These are phyloP conservation scores for Zeugodacus cucurbitae DNA, from an alignment of 1,140 invertebrate genomes.

Conservation along the genomic window DNA sequence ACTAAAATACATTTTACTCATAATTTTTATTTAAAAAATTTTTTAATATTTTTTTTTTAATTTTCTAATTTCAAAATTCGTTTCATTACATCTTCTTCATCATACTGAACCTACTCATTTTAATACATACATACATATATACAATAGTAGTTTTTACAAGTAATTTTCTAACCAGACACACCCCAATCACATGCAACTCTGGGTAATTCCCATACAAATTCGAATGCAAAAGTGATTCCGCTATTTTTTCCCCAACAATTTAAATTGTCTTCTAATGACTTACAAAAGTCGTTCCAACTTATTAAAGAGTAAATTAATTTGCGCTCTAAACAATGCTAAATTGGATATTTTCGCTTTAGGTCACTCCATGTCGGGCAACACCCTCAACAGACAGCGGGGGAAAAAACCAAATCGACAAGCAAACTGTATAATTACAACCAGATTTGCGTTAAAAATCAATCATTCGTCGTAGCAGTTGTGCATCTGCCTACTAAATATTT, in stretches of 20 bases:
- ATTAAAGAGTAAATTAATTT: not conserved
- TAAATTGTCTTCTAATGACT: too few species aligned
- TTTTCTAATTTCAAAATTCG: not conserved
- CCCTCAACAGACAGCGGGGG: not conserved
- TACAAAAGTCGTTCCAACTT: too few species aligned
- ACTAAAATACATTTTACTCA: too few species aligned
- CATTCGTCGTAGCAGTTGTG: not conserved
- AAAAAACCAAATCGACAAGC: not conserved
- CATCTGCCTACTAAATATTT: constrained; percentile 6
- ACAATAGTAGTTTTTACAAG: not conserved
- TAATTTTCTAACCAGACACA: not conserved
- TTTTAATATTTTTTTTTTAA: not conserved
- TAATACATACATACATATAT: not conserved
- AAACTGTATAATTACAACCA: not conserved
- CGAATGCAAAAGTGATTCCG: not conserved
- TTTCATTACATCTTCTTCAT: too few species aligned
- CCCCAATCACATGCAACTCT: not conserved
- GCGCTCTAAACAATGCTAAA: not conserved
- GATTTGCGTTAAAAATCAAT: not conserved
- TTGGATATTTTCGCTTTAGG: not conserved
- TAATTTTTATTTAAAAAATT: too few species aligned
- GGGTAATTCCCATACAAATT: not conserved
- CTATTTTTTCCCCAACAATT: not conserved
- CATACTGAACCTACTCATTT: too few species aligned
- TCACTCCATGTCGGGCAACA: not conserved